Percentiles rank a stretch among this genome's conserved stretches.
These are phyloP conservation scores for Psittacara wagleri DNA, from an alignment of 2,113 vertebrate genomes.

Conservation along the genomic window DNA sequence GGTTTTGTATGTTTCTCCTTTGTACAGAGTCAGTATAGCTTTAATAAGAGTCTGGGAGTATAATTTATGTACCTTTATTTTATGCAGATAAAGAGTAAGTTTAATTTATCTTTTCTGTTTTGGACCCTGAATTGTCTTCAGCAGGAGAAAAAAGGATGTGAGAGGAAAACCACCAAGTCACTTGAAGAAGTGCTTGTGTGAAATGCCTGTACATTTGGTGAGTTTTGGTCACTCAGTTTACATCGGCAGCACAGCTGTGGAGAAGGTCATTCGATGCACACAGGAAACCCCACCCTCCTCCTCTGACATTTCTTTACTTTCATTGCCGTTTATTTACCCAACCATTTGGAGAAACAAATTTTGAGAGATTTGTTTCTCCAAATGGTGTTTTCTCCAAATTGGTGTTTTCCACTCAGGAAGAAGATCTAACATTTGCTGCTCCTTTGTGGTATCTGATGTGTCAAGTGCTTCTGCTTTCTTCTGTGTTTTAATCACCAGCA, in stretches of 20 bases:
- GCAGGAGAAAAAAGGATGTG: neutral
- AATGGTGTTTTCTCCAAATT: too few species aligned
- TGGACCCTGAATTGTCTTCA: neutral
- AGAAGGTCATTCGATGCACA: neutral
- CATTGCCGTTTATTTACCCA: neutral
- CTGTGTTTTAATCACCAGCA: neutral
- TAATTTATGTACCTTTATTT: neutral
- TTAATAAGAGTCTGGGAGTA: neutral
- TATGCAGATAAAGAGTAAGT: neutral
- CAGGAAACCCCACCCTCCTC: neutral
- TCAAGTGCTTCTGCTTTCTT: neutral
- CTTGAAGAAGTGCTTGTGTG: neutral
- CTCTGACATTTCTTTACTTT: neutral
- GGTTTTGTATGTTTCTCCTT: neutral
- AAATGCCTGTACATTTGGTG: neutral
- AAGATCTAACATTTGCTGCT: neutral
- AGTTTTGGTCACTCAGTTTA: neutral
- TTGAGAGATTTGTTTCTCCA: neutral
- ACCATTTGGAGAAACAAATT: neutral
- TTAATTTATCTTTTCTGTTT: neutral
- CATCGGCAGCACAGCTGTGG: neutral
- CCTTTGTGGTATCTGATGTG: neutral
- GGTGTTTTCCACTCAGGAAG: neutral
- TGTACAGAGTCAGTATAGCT: neutral
- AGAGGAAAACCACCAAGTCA: neutral